These are phyloP conservation scores for Bambusicola thoracicus DNA, from an alignment of 2,113 vertebrate genomes.

Conservation along the genomic window DNA sequence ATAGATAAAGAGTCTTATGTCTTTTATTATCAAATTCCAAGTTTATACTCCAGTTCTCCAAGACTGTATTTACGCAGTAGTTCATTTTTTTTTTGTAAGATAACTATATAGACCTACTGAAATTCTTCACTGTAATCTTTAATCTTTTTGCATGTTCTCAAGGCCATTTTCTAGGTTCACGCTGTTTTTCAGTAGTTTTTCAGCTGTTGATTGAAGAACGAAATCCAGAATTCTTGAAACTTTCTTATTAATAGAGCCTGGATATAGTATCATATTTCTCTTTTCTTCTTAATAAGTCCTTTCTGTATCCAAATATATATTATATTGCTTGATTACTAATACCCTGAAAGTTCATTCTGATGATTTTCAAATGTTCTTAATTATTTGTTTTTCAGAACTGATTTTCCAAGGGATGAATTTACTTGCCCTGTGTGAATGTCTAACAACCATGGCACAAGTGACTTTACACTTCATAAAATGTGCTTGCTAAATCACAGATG, in stretches of 20 bases:
- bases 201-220: not conserved
- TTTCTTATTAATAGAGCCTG: not conserved
- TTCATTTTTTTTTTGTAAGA: not conserved
- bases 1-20: not conserved
- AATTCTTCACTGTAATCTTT: not conserved
- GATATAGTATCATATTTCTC: not conserved
- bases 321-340: not conserved
- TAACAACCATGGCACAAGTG: rapidly evolving
- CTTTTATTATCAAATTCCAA: not conserved
- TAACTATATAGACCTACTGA: not conserved
- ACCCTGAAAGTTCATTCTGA: not conserved
- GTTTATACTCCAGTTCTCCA: not conserved
- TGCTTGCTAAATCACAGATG: not conserved
- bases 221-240: not conserved
- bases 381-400: not conserved
- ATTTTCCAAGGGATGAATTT: not conserved
- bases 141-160: not conserved
- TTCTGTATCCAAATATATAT: not conserved
- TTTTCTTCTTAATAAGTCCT: not conserved
- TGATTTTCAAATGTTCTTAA: not conserved
- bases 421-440: not conserved
- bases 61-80: not conserved
- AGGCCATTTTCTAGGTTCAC: not conserved
- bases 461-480: not conserved
- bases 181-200: not conserved